Base-by-base conservation (phyloP, 1,140 invertebrate genomes). In the Drosophila pectinifera region DNA sequence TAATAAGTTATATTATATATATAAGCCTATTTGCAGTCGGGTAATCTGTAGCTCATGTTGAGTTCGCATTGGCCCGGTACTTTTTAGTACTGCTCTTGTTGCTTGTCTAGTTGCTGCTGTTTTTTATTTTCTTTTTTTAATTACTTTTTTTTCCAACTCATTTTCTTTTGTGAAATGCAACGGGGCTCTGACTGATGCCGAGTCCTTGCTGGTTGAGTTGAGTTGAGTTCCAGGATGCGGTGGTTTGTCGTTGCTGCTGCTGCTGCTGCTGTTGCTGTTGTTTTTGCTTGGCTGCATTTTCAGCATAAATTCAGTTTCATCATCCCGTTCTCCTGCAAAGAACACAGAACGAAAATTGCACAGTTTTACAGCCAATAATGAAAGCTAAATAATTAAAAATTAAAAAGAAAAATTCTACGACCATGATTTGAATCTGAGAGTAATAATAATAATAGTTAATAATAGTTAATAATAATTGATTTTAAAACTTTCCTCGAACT, bases 281-380 rank as follows among this genome's bases (percentile, higher is more conserved):
- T 61, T 79, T 79, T 89, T 82, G 84, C 84, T 89, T 88, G 77
- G 76, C 84, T 89, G 84, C 84, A 88, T 89, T 89, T 88, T 43
- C 67, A 78, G 65, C 84, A 89, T 89, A 89, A 89, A 89, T 89
- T 89, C 84, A 89, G 85, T 89, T 89, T 89, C 83, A 88, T 80
- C 84, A 80, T 38, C 42, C 65, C 26, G 24, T 69, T 56, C 62
- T 36, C 16, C 67, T n/a, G 5, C 41, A 20, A 42, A 26, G 24
- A 3, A 24, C 64, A 68, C 59, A 0, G 20, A 10, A 5, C 28
- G 24, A 62, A 62, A 54, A 22, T 16, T 34, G 31, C 10, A n/a
- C 7, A 0, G 0, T 10, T n/a, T 5, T 1, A 13, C 4, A 10
- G 20, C 7, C 1, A 5, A 5, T 0, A 20, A n/a, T 24, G 4